Conservation (phyloP, 2,113 vertebrate species). For the Bucco capensis region DNA sequence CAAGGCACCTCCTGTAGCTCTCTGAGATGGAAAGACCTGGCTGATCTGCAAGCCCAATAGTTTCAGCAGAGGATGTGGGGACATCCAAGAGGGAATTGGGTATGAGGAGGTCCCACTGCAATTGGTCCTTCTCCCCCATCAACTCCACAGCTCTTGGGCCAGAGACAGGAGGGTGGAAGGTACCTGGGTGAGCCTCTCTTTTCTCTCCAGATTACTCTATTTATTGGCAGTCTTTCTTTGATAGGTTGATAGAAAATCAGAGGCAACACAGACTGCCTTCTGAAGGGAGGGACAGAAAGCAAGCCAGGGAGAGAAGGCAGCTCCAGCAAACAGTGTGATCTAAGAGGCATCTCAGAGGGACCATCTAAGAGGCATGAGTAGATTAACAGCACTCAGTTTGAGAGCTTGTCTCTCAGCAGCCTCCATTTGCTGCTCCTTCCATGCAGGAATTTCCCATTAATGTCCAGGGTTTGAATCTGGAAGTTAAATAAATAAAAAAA, state of each 20-base stretch:
- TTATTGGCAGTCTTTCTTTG: constrained; percentile 19
- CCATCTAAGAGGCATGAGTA: not conserved
- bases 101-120: not conserved
- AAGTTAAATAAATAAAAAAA: not conserved
- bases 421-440: not conserved
- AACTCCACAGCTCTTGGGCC: not conserved
- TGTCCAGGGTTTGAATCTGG: not conserved
- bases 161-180: not conserved
- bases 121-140: rapidly evolving
- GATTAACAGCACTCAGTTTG: not conserved
- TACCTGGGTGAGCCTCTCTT: not conserved
- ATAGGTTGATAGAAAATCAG: constrained; percentile 32
- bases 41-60: not conserved
- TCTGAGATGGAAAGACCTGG: not conserved
- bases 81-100: not conserved
- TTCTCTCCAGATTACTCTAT: constrained; percentile 1
- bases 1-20: not conserved
- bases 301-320: not conserved
- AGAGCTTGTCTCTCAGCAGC: not conserved
- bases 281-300: not conserved
- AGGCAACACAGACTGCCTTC: not conserved
- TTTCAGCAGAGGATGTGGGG: not conserved
- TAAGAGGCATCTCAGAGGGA: not conserved
- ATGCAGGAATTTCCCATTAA: not conserved
- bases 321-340: not conserved